Evolutionary conservation across 2,113 vertebrate species (phyloP).

Genomic region (Chinchilla lanigera): DNA sequence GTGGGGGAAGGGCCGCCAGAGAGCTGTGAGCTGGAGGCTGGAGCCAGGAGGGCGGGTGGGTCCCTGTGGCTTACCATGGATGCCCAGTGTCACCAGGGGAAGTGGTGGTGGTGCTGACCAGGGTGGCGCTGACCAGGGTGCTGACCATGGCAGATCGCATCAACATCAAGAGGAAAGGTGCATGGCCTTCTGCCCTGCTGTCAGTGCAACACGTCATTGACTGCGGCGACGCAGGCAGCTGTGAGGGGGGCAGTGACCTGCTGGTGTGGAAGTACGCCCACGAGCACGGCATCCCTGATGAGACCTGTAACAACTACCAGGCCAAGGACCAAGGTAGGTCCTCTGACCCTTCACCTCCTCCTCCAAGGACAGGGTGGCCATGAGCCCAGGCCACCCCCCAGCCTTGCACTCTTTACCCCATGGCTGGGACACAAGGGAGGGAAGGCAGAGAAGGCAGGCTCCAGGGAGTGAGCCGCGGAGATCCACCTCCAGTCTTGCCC

Average conservation of each 20-base stretch:
- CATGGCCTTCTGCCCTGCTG: conserved; percentile 95
- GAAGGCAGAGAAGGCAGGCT: neutral
- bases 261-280: conserved; percentile 94
- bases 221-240: conserved; percentile 91
- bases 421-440: accelerated
- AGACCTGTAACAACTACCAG: conserved; percentile 99
- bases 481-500: neutral
- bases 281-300: conserved; percentile 94
- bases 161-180: conserved; percentile 95
- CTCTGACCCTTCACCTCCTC: neutral
- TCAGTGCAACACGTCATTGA: conserved; percentile 97
- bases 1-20: neutral
- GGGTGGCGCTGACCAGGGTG: neutral
- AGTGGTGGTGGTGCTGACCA: accelerated
- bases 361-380: neutral
- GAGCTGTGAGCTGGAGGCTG: neutral
- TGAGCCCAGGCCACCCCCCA: neutral
- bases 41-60: neutral
- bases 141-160: conserved; percentile 91
- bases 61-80: neutral
- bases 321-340: conserved; percentile 95
- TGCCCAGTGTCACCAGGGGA: neutral
- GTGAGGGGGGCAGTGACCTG: conserved; percentile 93
- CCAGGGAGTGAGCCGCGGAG: neutral
- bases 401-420: accelerated